phyloP scores from a whole-genome alignment of 1,140 invertebrate species.

The Drosophila pachea region DNA sequence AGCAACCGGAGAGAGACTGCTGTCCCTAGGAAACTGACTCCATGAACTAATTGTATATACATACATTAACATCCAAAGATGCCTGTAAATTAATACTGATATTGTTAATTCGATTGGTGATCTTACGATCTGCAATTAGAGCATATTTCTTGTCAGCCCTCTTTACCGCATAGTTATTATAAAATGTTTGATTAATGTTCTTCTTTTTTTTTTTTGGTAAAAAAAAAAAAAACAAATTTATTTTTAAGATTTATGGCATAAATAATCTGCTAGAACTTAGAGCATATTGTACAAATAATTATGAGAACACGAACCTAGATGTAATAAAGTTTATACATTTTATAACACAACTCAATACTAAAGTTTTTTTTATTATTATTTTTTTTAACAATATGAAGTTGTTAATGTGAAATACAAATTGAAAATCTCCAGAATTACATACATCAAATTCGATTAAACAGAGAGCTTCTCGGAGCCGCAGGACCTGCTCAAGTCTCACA shows the following conservation, averaged over 20 bases:
- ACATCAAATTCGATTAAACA: slow-evolving; percentile 58
- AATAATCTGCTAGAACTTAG: slow-evolving; percentile 68
- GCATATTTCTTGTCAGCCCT: slow-evolving; percentile 37
- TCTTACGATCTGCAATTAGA: slow-evolving; percentile 8
- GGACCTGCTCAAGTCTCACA: slow-evolving; percentile 1
- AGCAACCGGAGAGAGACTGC: slow-evolving; percentile 61
- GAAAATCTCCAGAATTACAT: slow-evolving; percentile 66
- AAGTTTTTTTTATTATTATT: slow-evolving; percentile 5
- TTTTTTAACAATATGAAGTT: slow-evolving; percentile 40
- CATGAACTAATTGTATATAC: too few relatives aligned
- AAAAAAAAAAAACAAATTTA: slow-evolving; percentile 61
- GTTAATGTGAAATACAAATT: slow-evolving; percentile 20
- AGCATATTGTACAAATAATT: slow-evolving; percentile 73
- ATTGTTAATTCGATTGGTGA: not conserved
- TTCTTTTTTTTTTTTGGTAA: slow-evolving; percentile 31
- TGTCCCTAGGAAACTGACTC: slow-evolving; percentile 37
- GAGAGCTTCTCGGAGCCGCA: slow-evolving; percentile 15
- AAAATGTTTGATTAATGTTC: slow-evolving; percentile 3
- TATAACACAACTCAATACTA: slow-evolving; percentile 63
- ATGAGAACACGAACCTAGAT: slow-evolving; percentile 64
- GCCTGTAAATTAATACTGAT: too few relatives aligned
- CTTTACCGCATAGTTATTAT: slow-evolving; percentile 58
- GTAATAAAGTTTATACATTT: slow-evolving; percentile 40
- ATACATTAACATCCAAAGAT: too few relatives aligned
- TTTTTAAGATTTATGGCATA: slow-evolving; percentile 57